A percentile compares a stretch with the other conserved stretches of the same genome.
phyloP scores from a whole-genome alignment of 2,113 vertebrate genomes.

The Xenus cinereus region DNA sequence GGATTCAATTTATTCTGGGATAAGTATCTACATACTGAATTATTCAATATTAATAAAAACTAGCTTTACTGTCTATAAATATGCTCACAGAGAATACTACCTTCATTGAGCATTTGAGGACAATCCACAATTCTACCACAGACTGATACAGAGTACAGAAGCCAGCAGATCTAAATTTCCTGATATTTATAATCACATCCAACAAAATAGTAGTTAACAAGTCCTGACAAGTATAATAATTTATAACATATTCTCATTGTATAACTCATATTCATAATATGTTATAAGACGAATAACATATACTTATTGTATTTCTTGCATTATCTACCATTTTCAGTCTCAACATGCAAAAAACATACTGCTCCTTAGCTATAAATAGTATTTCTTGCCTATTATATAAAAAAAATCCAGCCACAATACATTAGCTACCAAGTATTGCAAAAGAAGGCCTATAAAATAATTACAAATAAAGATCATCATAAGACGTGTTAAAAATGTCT shows the following conservation, averaged over 20 bases:
- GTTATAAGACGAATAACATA: neutral
- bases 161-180: neutral
- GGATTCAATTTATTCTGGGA: neutral
- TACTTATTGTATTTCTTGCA: neutral
- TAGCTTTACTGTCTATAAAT: neutral
- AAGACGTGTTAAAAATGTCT: neutral
- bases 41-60: neutral
- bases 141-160: neutral
- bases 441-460: neutral
- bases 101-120: neutral
- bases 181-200: neutral
- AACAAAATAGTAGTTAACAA: neutral
- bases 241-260: neutral
- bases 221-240: neutral
- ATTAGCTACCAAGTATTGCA: neutral
- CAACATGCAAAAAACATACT: neutral
- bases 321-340: neutral
- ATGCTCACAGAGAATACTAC: neutral
- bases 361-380: neutral
- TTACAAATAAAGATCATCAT: neutral
- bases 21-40: neutral
- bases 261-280: neutral
- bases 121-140: neutral
- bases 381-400: neutral
- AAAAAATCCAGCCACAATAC: neutral